A percentile compares a stretch with the other conserved stretches of the same genome.
phyloP scores from a whole-genome alignment of 2,888 invertebrate species.

The Ichneumoninae sp. region DNA sequence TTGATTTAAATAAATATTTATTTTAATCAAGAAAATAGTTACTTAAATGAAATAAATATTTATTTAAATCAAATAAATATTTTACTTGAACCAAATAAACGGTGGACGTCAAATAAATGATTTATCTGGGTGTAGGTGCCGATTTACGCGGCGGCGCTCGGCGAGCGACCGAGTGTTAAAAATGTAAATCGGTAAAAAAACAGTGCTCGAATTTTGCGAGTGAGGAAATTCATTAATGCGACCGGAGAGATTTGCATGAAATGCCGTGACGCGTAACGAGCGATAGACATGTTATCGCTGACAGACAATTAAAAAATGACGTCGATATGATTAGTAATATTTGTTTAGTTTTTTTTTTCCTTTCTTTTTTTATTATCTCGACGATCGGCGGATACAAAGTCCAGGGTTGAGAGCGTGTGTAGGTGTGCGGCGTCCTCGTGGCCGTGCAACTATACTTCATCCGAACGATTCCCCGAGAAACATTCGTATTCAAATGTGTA shows the following conservation, averaged over 20 bases:
- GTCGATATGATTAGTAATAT: background rate
- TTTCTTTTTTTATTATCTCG: background rate
- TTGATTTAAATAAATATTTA: no score
- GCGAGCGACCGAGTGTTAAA: background rate
- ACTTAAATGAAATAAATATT: no score
- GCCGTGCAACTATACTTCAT: background rate
- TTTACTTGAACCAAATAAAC: no score
- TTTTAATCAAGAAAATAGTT: no score
- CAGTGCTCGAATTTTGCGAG: background rate
- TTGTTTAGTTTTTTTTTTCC: background rate
- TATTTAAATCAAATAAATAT: no score
- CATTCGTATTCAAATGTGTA: conserved; percentile 39
- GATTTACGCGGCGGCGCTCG: no score
- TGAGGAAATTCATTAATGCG: background rate
- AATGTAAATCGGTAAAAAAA: background rate
- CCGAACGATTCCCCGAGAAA: conserved; percentile 21
- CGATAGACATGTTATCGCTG: background rate
- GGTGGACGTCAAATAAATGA: no score
- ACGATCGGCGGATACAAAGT: conserved; percentile 23
- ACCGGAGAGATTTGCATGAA: background rate
- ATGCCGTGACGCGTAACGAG: background rate
- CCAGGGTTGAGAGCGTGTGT: conserved; percentile 21
- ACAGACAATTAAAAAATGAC: background rate
- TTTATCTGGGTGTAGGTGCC: no score
- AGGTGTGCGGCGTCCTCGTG: conserved; percentile 12